phyloP scores from a whole-genome alignment of 92 coral and sea anemone genomes.

The Phenganax stokvisi region DNA sequence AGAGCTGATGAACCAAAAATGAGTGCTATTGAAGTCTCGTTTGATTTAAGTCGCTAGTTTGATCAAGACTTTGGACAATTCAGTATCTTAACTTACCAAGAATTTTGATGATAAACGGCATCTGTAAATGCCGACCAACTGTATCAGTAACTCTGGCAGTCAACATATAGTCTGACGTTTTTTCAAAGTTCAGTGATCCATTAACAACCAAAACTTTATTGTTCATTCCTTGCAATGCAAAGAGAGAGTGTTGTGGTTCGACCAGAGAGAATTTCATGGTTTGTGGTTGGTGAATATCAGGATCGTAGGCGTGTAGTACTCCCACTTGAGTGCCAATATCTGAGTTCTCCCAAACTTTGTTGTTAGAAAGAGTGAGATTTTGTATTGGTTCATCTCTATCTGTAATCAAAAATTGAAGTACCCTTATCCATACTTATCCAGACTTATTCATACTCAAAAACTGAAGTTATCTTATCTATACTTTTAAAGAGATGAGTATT shows the following conservation, averaged over 20 bases:
- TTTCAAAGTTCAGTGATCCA: constrained; percentile 68
- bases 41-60: too few relatives aligned
- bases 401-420: neutral
- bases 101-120: constrained; percentile 54
- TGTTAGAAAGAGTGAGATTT: constrained; percentile 59
- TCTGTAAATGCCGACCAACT: constrained; percentile 54
- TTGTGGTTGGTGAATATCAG: constrained; percentile 54
- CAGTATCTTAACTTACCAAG: constrained; percentile 51
- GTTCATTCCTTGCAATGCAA: constrained; percentile 54
- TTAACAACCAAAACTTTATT: constrained; percentile 47
- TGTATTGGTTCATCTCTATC: constrained; percentile 82
- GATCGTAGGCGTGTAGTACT: constrained; percentile 63
- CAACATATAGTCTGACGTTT: constrained; percentile 46
- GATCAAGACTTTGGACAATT: neutral
- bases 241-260: constrained; percentile 56
- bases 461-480: too few relatives aligned
- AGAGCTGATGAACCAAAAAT: too few relatives aligned
- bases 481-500: too few relatives aligned
- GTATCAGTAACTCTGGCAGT: constrained; percentile 63
- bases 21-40: too few relatives aligned
- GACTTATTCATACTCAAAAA: too few relatives aligned
- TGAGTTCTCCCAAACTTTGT: constrained; percentile 61
- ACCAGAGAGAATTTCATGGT: constrained; percentile 56
- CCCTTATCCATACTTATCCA: too few relatives aligned
- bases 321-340: constrained; percentile 62